Conservation (phyloP, 2,888 invertebrate genomes). For the Cabera pusaria region DNA sequence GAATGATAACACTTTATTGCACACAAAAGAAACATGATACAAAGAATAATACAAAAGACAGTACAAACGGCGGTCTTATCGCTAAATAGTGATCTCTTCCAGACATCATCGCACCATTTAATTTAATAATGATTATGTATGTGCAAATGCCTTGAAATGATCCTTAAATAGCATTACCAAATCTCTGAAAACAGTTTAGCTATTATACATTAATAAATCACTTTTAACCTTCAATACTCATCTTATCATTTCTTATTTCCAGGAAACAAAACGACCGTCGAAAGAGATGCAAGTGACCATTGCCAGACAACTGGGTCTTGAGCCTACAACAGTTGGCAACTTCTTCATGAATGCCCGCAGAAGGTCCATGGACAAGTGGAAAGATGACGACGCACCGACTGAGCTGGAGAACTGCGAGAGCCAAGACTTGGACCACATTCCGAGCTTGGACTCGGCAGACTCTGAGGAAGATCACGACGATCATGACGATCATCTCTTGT, state of each 20-base stretch:
- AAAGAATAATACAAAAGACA: too few relatives aligned
- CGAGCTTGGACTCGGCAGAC: constrained; percentile 70
- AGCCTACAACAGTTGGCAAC: constrained; percentile 99
- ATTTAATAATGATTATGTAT: too few relatives aligned
- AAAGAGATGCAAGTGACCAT: constrained; percentile 99
- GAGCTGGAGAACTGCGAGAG: constrained; percentile 80
- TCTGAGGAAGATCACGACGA: constrained; percentile 76
- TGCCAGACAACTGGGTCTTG: constrained; percentile 97
- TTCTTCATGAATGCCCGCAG: constrained; percentile 99
- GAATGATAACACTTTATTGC: too few relatives aligned
- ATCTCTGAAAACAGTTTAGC: too few relatives aligned
- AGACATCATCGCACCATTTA: too few relatives aligned
- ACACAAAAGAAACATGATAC: too few relatives aligned
- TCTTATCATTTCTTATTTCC: constrained; percentile 51
- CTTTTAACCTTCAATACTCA: too few relatives aligned
- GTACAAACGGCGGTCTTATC: too few relatives aligned
- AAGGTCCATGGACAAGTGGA: constrained; percentile 99
- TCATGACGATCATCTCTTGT: constrained; percentile 79
- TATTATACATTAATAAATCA: too few relatives aligned
- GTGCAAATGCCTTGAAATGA: too few relatives aligned
- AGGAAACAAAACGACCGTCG: constrained; percentile 99
- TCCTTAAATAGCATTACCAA: too few relatives aligned
- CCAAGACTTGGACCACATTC: constrained; percentile 74
- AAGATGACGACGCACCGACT: constrained; percentile 92
- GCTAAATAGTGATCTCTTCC: too few relatives aligned